Percentiles rank a stretch among this genome's conserved stretches.
These are phyloP conservation scores for Characodon lateralis DNA, from an alignment of 2,797 vertebrate genomes.

Conservation along the genomic window DNA sequence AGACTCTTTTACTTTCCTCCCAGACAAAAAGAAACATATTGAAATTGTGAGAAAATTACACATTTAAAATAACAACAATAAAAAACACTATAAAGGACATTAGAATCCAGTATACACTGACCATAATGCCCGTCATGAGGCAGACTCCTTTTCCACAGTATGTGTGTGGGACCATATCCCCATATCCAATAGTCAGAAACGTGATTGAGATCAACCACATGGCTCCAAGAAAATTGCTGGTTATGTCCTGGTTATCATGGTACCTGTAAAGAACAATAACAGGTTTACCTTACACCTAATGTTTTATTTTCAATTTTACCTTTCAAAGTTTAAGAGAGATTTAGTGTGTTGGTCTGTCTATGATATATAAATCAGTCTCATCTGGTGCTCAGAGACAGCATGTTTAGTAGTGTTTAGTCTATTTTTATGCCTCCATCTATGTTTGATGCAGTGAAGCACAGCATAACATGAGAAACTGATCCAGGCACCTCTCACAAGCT, in stretches of 20 bases:
- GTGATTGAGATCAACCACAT: constrained; percentile 99
- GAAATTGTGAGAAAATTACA: not conserved
- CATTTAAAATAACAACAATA: no score
- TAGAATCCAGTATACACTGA: constrained; percentile 74
- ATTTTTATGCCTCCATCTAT: constrained; percentile 71
- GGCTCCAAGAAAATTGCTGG: constrained; percentile 99
- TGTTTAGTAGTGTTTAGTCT: constrained; percentile 40
- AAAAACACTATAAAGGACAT: not conserved
- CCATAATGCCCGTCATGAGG: constrained; percentile 99
- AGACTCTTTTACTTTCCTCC: not conserved
- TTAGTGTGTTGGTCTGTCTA: constrained; percentile 6
- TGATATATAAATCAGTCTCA: constrained; percentile 25
- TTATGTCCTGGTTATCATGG: constrained; percentile 97
- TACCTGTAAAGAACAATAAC: constrained; percentile 84
- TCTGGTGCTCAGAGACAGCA: constrained; percentile 25
- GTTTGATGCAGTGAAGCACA: constrained; percentile 58
- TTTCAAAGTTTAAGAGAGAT: not conserved
- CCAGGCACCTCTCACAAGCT: constrained; percentile 96
- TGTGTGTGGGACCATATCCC: constrained; percentile 99
- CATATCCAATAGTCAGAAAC: constrained; percentile 98
- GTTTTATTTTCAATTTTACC: not conserved
- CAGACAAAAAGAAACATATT: not conserved
- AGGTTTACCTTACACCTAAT: constrained; percentile 14
- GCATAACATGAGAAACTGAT: constrained; percentile 61
- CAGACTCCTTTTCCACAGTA: constrained; percentile 99